Evolutionary conservation across 2,113 vertebrate species (phyloP).

Genomic region (Syrrhaptes paradoxus): DNA sequence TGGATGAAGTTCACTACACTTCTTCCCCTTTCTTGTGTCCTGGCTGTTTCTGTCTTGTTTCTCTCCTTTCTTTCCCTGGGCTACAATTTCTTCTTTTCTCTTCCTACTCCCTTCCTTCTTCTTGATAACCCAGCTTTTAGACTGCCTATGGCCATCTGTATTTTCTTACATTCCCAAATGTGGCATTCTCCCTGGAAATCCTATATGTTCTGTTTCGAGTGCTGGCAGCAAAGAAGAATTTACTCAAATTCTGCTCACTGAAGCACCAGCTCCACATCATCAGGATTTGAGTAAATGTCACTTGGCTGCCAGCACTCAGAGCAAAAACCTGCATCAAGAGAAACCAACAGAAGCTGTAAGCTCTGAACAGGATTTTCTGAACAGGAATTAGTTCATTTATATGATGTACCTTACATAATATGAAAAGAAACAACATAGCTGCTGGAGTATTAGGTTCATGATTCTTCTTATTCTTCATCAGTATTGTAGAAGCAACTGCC

Average conservation of each 20-base stretch:
- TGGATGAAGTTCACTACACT: not conserved
- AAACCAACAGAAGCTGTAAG: slow-evolving; percentile 47
- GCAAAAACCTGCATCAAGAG: slow-evolving; percentile 48
- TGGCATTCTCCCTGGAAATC: slow-evolving; percentile 1
- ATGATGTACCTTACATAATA: slow-evolving; percentile 34
- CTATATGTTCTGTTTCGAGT: not conserved
- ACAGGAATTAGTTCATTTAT: slow-evolving; percentile 44
- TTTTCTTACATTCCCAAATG: slow-evolving; percentile 36
- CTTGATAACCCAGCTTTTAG: not conserved
- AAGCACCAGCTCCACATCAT: slow-evolving; percentile 8
- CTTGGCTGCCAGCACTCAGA: slow-evolving; percentile 45
- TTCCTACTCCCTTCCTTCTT: not conserved
- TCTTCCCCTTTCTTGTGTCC: not conserved
- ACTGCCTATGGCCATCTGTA: slow-evolving; percentile 27
- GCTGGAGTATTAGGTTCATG: not conserved
- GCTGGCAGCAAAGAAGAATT: slow-evolving; percentile 33
- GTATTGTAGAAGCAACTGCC: not conserved
- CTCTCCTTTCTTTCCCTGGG: not conserved
- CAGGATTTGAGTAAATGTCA: slow-evolving; percentile 45
- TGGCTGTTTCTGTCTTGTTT: not conserved
- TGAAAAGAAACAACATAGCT: slow-evolving; percentile 26
- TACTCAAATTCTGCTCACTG: slow-evolving; percentile 20
- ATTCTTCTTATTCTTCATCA: not conserved
- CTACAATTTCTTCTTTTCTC: not conserved
- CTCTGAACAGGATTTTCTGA: slow-evolving; percentile 46